These are phyloP conservation scores for Vannuccia rotundouncinata DNA, from an alignment of 2,888 invertebrate genomes.

Conservation along the genomic window DNA sequence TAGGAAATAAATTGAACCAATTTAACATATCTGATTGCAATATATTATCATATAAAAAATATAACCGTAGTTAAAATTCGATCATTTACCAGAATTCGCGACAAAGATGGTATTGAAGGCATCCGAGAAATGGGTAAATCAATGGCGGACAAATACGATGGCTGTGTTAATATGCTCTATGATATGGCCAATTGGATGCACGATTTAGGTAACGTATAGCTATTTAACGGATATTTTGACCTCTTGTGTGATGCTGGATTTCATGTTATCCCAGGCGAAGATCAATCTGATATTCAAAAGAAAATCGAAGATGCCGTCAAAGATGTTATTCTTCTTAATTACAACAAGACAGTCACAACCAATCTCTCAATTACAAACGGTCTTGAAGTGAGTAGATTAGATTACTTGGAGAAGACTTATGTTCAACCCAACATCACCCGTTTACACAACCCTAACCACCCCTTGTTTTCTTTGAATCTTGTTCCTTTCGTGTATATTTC, in stretches of 20 bases:
- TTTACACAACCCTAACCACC: no score
- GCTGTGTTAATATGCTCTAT: constrained; percentile 3
- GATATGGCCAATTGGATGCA: constrained; percentile 19
- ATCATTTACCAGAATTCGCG: not conserved
- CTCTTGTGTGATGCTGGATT: no score
- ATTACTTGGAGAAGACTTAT: no score
- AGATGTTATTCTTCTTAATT: not conserved
- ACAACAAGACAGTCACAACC: not conserved
- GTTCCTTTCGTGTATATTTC: no score
- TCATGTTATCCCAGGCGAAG: not conserved
- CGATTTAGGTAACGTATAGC: not conserved
- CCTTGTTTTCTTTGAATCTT: no score
- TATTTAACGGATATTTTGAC: not conserved
- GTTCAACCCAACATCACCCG: no score
- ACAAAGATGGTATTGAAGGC: constrained; percentile 5
- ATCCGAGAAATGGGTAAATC: constrained; percentile 3
- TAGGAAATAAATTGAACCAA: no score
- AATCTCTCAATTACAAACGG: not conserved
- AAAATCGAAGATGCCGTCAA: not conserved
- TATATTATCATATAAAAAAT: no score
- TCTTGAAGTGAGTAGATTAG: not conserved
- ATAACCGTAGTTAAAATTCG: no score
- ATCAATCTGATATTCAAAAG: not conserved
- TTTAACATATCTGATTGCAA: no score
- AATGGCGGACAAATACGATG: constrained; percentile 14